Evolutionary conservation across 2,797 vertebrate species (phyloP).

Genomic region (Simalia tracyae): DNA sequence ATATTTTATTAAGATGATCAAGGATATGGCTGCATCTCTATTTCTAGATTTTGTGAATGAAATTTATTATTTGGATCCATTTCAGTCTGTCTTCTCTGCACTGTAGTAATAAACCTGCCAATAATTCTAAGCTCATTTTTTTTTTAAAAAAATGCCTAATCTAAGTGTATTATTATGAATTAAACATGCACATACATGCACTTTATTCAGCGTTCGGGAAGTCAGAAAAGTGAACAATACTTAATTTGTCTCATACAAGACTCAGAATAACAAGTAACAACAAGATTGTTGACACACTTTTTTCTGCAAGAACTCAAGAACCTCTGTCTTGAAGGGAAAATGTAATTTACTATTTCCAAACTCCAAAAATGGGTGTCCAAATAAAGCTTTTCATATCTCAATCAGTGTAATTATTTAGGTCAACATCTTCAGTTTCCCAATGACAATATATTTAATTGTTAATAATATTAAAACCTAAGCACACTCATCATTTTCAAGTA

Average conservation of each 20-base stretch:
- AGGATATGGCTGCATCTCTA: background rate
- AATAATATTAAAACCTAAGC: background rate
- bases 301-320: background rate
- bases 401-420: background rate
- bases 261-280: background rate
- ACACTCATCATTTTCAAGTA: constrained; percentile 11
- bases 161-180: background rate
- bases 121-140: background rate
- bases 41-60: background rate
- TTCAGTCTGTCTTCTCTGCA: background rate
- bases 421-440: constrained; percentile 9
- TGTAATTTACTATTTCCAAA: background rate
- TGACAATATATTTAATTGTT: constrained; percentile 9
- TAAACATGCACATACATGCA: background rate
- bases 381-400: background rate
- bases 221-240: background rate
- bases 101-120: background rate
- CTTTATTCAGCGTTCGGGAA: background rate
- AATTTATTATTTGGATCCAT: background rate
- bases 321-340: background rate
- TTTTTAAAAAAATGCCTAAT: background rate
- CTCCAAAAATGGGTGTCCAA: background rate
- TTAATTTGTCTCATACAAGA: background rate
- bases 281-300: background rate
- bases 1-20: background rate